Evolutionary conservation across 2,888 invertebrate genomes (phyloP).

Genomic region (Empis stercorea): DNA sequence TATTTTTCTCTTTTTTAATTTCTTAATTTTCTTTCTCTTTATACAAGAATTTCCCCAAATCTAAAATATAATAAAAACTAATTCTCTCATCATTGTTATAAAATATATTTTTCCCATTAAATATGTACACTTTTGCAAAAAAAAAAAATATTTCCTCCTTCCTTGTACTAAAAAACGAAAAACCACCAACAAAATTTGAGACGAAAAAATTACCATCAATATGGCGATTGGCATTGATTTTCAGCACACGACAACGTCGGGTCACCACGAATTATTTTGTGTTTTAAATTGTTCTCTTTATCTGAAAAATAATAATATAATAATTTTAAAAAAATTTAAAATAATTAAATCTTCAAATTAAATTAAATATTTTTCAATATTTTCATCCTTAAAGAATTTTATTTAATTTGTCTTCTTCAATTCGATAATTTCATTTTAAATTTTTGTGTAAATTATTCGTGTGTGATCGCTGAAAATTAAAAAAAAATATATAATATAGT

Average conservation of each 20-base stretch:
- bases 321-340: background rate
- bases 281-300: background rate
- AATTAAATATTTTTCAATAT: background rate
- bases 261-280: background rate
- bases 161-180: background rate
- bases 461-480: too few species aligned
- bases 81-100: too few species aligned
- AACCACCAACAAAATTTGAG: background rate
- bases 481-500: too few species aligned
- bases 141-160: background rate
- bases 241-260: slow-evolving; percentile 11
- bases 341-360: background rate
- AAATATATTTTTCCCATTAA: too few species aligned
- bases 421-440: too few species aligned
- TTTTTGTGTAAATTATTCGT: too few species aligned
- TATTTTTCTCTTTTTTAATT: too few species aligned
- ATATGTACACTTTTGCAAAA: background rate
- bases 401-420: too few species aligned
- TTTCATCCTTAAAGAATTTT: background rate
- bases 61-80: too few species aligned
- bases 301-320: too few species aligned
- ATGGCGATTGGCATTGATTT: slow-evolving; percentile 21
- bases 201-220: slow-evolving; percentile 11
- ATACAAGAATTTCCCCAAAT: too few species aligned
- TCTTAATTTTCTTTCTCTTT: too few species aligned